Evolutionary conservation across 2,888 invertebrate species (phyloP), one percentile per base, ranked within the genome.

Genomic region (Zygogramma bicolorata): DNA sequence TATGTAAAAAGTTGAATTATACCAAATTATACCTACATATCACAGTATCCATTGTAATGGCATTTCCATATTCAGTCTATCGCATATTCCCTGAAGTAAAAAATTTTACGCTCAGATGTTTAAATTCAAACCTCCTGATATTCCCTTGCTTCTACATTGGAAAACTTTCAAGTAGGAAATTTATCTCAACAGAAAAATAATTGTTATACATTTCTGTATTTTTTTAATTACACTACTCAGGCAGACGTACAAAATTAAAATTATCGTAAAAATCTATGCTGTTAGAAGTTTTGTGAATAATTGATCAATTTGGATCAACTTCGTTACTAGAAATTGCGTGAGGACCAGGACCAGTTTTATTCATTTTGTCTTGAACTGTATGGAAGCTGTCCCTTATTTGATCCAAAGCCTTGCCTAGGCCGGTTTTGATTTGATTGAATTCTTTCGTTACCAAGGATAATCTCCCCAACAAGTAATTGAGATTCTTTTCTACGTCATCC

Each of bases 401-500:
- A 77, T 93, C 92, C 66, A 96, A 85, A 0, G 94, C 93, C 13
- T 91, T 90, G 0, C 93, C 93, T 0, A 96, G 88, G 0, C 94
- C 94, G 0, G 89, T 88, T 84, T 95, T 95, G 76, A 96, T 95
- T 82, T 92, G 91, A 82, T 93, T 93, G 87, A 96, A 96, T 86
- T 97, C 96, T 79, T 94, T 94, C 1, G 95, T 94, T 34, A 95
- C 94, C 6, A 96, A 87, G 0, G 94, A 93, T 70, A 96, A 87
- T 68, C 93, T 89, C 5, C 96, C 96, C 72, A 96, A 87, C 58
- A 95, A 89, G 84, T 92, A 95, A 86, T 97, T 96, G 73, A 97
- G 88, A 85, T 96, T 94, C 65, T 92, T 92, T 77, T 94, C 94
- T 29, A 96, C 93, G 83, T 94, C 93, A 1, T 89, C 84, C 91